Evolutionary conservation across 92 coral and sea anemone genomes (phyloP).

Genomic region (Galaxea fascicularis): DNA sequence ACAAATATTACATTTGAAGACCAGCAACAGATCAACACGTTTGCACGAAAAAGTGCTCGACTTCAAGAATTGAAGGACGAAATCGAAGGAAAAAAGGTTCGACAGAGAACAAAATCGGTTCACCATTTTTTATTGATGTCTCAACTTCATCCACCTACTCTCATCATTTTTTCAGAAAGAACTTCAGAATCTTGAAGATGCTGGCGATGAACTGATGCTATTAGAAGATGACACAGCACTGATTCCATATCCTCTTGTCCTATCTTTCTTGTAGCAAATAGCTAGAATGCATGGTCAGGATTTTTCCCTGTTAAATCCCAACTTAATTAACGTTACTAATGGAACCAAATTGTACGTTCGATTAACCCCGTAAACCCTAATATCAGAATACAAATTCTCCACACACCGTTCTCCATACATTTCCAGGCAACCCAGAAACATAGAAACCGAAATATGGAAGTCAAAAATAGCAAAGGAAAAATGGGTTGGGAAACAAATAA

Average conservation of each 20-base stretch:
- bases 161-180: slow-evolving; percentile 71
- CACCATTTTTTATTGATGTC: no score
- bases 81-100: slow-evolving; percentile 87
- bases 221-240: slow-evolving; percentile 84
- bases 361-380: no score
- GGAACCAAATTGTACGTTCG: no score
- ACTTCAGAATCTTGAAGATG: slow-evolving; percentile 88
- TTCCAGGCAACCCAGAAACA: no score
- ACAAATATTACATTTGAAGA: slow-evolving; percentile 94
- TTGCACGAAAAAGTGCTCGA: slow-evolving; percentile 90
- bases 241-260: slow-evolving; percentile 81
- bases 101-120: not conserved
- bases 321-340: no score
- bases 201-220: slow-evolving; percentile 88
- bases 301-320: no score
- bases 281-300: not conserved
- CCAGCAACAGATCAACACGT: slow-evolving; percentile 92
- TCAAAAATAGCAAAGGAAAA: no score
- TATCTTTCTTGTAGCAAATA: not conserved
- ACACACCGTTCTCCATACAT: no score
- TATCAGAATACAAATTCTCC: no score
- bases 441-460: no score
- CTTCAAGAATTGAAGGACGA: slow-evolving; percentile 90
- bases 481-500: no score
- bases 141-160: no score